A percentile compares a stretch with the other conserved stretches of the same genome.
phyloP scores from a whole-genome alignment of 2,113 vertebrate genomes.

The Oryzias celebensis region DNA sequence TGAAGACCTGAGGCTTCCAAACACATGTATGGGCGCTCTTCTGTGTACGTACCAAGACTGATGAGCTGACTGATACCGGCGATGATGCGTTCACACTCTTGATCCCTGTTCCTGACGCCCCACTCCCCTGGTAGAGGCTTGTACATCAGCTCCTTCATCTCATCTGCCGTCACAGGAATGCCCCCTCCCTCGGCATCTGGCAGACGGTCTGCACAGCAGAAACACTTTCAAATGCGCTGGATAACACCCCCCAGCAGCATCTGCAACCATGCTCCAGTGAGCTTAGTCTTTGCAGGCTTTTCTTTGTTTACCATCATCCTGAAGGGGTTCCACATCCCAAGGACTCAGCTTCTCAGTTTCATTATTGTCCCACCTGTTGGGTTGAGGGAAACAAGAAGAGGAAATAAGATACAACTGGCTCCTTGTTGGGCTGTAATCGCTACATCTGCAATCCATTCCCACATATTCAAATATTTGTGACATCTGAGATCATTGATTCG shows the following conservation, averaged over 20 bases:
- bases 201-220: slow-evolving; percentile 75
- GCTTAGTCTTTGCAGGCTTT: background rate
- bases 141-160: slow-evolving; percentile 90
- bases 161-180: slow-evolving; percentile 87
- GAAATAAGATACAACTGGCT: too few relatives aligned
- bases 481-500: too few relatives aligned
- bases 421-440: too few relatives aligned
- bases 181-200: slow-evolving; percentile 87
- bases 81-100: slow-evolving; percentile 89
- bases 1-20: background rate
- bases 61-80: slow-evolving; percentile 88
- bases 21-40: background rate
- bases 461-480: too few relatives aligned
- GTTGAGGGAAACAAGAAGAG: background rate
- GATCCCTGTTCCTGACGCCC: slow-evolving; percentile 84
- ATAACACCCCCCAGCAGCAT: background rate
- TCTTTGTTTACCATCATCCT: slow-evolving; percentile 84
- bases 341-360: slow-evolving; percentile 95
- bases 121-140: slow-evolving; percentile 89
- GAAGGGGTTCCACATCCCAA: slow-evolving; percentile 95
- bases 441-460: too few relatives aligned
- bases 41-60: slow-evolving; percentile 81
- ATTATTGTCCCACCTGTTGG: slow-evolving; percentile 92
- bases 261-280: background rate
- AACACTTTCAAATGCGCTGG: slow-evolving; percentile 1